Conservation (phyloP, 2,797 vertebrate genomes). For the Philypnodon macrostomus region DNA sequence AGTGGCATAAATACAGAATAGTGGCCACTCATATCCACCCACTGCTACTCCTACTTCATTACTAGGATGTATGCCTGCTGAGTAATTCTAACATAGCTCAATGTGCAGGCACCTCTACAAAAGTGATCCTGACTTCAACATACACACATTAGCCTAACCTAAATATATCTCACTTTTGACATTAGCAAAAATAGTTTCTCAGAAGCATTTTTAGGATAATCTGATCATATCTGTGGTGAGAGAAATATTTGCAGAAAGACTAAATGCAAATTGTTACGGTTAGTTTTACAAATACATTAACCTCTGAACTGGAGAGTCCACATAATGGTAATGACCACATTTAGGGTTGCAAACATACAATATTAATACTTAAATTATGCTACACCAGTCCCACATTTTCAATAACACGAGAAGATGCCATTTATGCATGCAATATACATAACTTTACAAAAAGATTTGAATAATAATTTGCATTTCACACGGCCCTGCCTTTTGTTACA, state of each 20-base stretch:
- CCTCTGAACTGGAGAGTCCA: constrained; percentile 4
- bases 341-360: constrained; percentile 4
- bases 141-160: too few relatives aligned
- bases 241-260: background rate
- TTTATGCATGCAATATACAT: too few relatives aligned
- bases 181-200: too few relatives aligned
- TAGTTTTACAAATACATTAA: constrained; percentile 18
- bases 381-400: constrained; percentile 1
- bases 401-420: too few relatives aligned
- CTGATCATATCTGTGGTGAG: too few relatives aligned
- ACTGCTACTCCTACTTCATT: constrained; percentile 80
- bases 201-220: too few relatives aligned
- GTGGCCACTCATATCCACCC: constrained; percentile 75
- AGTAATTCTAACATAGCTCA: constrained; percentile 78
- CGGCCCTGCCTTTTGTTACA: too few relatives aligned
- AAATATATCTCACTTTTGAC: too few relatives aligned
- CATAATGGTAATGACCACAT: background rate
- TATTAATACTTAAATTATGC: background rate
- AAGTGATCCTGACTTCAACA: constrained; percentile 73
- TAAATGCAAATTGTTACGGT: background rate
- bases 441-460: too few relatives aligned
- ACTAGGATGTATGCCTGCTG: constrained; percentile 76
- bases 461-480: too few relatives aligned
- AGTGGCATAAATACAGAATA: constrained; percentile 68
- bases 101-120: constrained; percentile 73